These are phyloP conservation scores for Polylopha cassiicola DNA, from an alignment of 2,888 invertebrate species.

Conservation along the genomic window DNA sequence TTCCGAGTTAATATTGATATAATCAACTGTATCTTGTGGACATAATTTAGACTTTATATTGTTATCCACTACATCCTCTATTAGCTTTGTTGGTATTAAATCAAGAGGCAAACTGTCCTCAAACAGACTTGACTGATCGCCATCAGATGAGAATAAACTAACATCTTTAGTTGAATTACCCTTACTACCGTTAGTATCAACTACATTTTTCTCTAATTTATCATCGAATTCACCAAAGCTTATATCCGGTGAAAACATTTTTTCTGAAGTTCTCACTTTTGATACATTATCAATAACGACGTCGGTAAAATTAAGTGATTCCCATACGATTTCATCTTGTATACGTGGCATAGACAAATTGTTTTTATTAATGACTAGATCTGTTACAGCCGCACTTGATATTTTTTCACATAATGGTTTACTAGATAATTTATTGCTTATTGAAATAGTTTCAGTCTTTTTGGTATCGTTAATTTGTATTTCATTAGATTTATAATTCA, in stretches of 20 bases:
- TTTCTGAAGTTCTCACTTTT: slow-evolving; percentile 40
- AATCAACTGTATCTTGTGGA: slow-evolving; percentile 32
- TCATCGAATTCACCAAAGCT: slow-evolving; percentile 50
- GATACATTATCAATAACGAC: slow-evolving; percentile 47
- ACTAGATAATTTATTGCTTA: not conserved
- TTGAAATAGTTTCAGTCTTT: not conserved
- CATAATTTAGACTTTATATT: slow-evolving; percentile 19
- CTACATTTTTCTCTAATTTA: slow-evolving; percentile 29
- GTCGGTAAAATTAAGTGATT: slow-evolving; percentile 57
- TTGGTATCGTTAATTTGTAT: too few species aligned
- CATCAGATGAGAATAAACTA: slow-evolving; percentile 66
- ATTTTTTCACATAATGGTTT: not conserved
- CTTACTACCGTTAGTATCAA: slow-evolving; percentile 34
- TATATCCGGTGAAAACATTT: slow-evolving; percentile 55
- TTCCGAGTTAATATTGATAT: slow-evolving; percentile 41
- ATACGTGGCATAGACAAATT: slow-evolving; percentile 24
- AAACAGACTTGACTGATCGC: slow-evolving; percentile 74
- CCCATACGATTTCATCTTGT: slow-evolving; percentile 52
- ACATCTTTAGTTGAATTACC: slow-evolving; percentile 46
- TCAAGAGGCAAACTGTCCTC: slow-evolving; percentile 77
- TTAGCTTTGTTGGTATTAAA: slow-evolving; percentile 63
- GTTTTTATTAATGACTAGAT: slow-evolving; percentile 18
- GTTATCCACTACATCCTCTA: slow-evolving; percentile 47
- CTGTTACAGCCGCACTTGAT: slow-evolving; percentile 15
- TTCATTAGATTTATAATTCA: too few species aligned